These are phyloP conservation scores for Drosophila subpulchrella DNA, from an alignment of 1,140 invertebrate genomes.

Conservation along the genomic window DNA sequence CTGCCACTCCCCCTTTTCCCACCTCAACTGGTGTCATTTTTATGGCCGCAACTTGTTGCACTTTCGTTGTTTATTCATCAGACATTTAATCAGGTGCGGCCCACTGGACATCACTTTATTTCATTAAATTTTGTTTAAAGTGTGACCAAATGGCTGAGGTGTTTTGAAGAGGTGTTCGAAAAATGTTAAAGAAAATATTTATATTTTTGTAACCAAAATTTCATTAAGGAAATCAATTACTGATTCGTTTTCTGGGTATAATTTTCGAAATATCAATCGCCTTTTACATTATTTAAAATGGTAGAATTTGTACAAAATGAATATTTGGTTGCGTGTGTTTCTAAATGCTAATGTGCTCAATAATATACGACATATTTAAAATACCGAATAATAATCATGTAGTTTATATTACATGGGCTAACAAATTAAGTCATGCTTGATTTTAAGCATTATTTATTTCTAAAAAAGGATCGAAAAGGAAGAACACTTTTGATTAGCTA, in stretches of 20 bases:
- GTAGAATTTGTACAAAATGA: too few species aligned
- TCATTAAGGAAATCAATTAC: too few species aligned
- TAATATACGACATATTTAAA: too few species aligned
- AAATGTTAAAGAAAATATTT: not conserved
- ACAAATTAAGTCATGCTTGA: not conserved
- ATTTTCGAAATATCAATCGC: too few species aligned
- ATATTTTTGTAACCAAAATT: not conserved
- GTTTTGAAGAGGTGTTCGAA: not conserved
- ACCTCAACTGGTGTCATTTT: conserved; percentile 45
- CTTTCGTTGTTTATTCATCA: conserved; percentile 66
- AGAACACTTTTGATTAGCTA: conserved; percentile 13
- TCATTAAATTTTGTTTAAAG: conserved; percentile 18
- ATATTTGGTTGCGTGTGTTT: too few species aligned
- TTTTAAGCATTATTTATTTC: not conserved
- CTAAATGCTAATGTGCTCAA: too few species aligned
- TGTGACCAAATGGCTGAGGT: conserved; percentile 34
- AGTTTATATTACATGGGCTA: too few species aligned
- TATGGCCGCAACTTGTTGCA: conserved; percentile 43
- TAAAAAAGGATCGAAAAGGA: not conserved
- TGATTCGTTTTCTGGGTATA: too few species aligned
- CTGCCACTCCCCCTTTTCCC: not conserved
- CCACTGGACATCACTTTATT: conserved; percentile 55
- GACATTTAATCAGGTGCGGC: conserved; percentile 54
- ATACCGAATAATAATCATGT: too few species aligned
- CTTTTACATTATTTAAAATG: too few species aligned